phyloP scores from a whole-genome alignment of 2,888 invertebrate genomes.

The Miltochrista miniata region DNA sequence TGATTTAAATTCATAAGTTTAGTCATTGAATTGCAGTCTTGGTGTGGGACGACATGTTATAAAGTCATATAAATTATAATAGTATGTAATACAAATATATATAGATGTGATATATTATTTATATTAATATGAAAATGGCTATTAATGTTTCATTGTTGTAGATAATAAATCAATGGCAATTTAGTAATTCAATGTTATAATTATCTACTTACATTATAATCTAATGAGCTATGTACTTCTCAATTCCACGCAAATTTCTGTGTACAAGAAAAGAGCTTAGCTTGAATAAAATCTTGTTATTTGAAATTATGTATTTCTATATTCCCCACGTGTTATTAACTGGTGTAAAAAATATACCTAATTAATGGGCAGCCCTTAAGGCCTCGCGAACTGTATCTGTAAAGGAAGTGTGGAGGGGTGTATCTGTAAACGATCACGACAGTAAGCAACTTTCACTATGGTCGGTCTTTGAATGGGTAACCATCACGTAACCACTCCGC shows the following conservation, averaged over 20 bases:
- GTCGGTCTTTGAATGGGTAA: no score
- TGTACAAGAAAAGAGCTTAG: constrained; percentile 21
- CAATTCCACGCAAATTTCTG: constrained; percentile 25
- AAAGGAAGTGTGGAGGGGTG: no score
- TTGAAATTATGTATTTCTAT: constrained; percentile 12
- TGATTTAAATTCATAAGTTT: no score
- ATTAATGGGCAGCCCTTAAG: no score
- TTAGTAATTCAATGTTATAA: not conserved
- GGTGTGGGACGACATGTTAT: not conserved
- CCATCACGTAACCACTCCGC: no score
- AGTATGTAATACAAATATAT: constrained; percentile 5
- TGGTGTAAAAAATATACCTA: no score
- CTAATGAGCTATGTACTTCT: constrained; percentile 28
- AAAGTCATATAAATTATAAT: not conserved
- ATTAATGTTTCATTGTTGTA: constrained; percentile 17
- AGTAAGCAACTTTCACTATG: no score
- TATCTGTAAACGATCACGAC: no score
- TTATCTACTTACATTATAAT: constrained; percentile 8
- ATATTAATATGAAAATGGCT: constrained; percentile 4
- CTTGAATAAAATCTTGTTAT: constrained; percentile 39
- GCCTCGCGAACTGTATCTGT: no score
- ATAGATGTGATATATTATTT: constrained; percentile 29
- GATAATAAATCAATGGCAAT: constrained; percentile 16
- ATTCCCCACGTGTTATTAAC: not conserved
- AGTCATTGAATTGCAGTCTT: not conserved